Base-by-base conservation (phyloP, 37 sponge, comb jelly and placozoan genomes). In the Tethya wilhelma region DNA sequence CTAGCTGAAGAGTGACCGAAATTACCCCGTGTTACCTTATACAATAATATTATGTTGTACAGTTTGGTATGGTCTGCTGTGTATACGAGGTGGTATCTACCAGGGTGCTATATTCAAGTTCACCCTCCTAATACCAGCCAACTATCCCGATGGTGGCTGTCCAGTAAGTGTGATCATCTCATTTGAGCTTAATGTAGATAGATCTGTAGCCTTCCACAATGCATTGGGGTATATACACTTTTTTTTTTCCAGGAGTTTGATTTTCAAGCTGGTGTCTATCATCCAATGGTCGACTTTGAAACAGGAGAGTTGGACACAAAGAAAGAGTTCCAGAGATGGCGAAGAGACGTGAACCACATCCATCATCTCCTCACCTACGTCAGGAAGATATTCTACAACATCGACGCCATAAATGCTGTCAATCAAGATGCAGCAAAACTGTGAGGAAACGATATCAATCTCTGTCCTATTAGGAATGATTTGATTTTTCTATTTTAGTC, bases 11-110 rank as follows among this genome's bases (percentile, higher is more conserved):
- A 65, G 8, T 65, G 66, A 36, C 38, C 37, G 2, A 19, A 6
- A 2, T 34, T 34, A 2, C 6, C 44, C 34, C 34, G n/a, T n/a
- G n/a, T n/a, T n/a, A n/a, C n/a, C n/a, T n/a, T n/a, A n/a, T n/a
- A n/a, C n/a, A n/a, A 49, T 49, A 49, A 14, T 49, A 2, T 36
- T 41, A 12, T 64, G 26, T 86, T 37, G 0, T 58, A 0, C 78
- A 93, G 94, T 89, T 25, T 93, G 94, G 94, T 86, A 89, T 76
- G 94, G 94, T 14, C 59, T 89, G 46, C 45, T 93, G 37, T 86
- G 86, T 53, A 43, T 93, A 23, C 55, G 83, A 25, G 73, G 45
- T 0, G 94, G 94, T 12, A n/a, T 89, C 32, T 93, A 93, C 63
- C 60, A 74, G 44, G 86, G 82, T 22, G 94, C 80, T 26, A 38